A percentile compares a stretch with the other conserved stretches of the same genome.
Conservation (phyloP, 2,888 invertebrate genomes). For the Gastracanthus pulcherrimus region DNA sequence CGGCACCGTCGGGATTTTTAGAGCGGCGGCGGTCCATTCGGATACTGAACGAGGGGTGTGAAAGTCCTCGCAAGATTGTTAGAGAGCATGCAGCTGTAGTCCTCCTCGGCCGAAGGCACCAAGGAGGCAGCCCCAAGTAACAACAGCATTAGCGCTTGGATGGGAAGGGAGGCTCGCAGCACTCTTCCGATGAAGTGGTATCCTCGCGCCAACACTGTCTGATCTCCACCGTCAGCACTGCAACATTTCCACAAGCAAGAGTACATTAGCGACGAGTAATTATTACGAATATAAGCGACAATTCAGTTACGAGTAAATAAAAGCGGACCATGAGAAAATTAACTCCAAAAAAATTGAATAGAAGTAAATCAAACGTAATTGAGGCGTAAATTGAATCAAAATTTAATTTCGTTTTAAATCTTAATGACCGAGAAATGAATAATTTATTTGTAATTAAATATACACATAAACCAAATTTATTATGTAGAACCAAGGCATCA, state of each 20-base stretch:
- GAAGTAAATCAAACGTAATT: no score
- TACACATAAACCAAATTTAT: no score
- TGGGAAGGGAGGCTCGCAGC: slow-evolving; percentile 93
- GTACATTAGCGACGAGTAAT: neutral
- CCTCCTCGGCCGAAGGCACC: slow-evolving; percentile 92
- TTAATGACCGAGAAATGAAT: no score
- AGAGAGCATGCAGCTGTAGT: slow-evolving; percentile 90
- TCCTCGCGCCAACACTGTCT: slow-evolving; percentile 85
- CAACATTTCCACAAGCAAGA: slow-evolving; percentile 65
- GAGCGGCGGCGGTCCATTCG: slow-evolving; percentile 95
- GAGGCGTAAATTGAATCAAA: no score
- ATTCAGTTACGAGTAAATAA: no score
- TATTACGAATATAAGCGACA: no score
- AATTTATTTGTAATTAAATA: no score
- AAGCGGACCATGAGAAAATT: no score
- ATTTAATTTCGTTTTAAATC: no score
- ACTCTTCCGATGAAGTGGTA: slow-evolving; percentile 93
- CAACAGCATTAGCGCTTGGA: slow-evolving; percentile 95
- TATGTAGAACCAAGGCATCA: no score
- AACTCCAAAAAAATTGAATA: no score
- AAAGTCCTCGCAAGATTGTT: slow-evolving; percentile 90
- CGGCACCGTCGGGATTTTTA: slow-evolving; percentile 77
- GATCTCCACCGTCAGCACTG: slow-evolving; percentile 79
- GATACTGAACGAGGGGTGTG: slow-evolving; percentile 93
- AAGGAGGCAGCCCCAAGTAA: slow-evolving; percentile 95